A percentile compares a stretch with the other conserved stretches of the same genome.
phyloP scores from a whole-genome alignment of 2,113 vertebrate genomes.

The Psittacus erithacus region DNA sequence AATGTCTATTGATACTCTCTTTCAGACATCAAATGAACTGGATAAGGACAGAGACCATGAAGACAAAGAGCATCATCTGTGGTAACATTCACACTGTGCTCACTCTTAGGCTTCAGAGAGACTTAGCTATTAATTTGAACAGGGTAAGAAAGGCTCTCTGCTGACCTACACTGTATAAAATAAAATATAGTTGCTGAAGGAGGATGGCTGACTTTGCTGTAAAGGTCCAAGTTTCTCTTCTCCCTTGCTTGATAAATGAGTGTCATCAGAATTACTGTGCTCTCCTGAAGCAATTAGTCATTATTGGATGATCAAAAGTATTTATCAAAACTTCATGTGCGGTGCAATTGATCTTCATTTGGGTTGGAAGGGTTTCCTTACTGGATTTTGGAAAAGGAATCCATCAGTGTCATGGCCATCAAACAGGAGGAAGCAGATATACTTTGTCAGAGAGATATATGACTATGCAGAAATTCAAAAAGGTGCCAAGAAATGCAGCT shows the following conservation, averaged over 20 bases:
- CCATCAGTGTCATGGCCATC: constrained; percentile 53
- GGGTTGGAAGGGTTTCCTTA: constrained; percentile 64
- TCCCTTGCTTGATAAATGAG: constrained; percentile 46
- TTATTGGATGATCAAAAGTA: constrained; percentile 54
- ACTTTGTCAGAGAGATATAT: constrained; percentile 52
- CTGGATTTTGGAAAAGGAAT: constrained; percentile 17
- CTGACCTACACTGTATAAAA: neutral
- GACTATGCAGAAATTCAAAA: constrained; percentile 52
- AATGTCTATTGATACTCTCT: neutral
- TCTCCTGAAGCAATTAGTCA: constrained; percentile 58
- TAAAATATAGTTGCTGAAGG: constrained; percentile 8
- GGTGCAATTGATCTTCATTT: constrained; percentile 68
- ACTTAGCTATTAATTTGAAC: neutral
- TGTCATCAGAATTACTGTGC: constrained; percentile 38
- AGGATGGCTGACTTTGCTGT: neutral
- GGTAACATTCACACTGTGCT: neutral
- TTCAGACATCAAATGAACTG: neutral
- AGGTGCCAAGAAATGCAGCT: constrained; percentile 34
- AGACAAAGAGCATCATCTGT: neutral
- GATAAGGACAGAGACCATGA: neutral
- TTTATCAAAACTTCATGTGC: constrained; percentile 69
- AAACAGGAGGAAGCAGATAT: constrained; percentile 67
- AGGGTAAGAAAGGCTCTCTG: neutral
- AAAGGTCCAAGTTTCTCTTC: neutral
- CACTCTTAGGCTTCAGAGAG: neutral